Base-by-base conservation (phyloP, 2,113 vertebrate genomes). In the Notothenia rossii region DNA sequence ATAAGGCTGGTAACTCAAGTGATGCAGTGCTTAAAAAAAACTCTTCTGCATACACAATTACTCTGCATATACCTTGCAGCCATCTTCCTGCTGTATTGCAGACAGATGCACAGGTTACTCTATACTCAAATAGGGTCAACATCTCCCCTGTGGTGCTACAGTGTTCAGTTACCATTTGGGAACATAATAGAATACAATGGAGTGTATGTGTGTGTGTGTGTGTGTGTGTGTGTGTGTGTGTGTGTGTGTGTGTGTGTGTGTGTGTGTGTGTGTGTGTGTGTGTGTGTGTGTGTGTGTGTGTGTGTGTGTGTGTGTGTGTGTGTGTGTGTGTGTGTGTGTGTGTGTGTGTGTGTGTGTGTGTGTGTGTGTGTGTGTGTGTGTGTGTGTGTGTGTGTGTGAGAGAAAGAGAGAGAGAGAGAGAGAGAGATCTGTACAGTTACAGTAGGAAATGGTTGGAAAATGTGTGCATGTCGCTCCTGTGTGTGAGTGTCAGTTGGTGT, bases 51-150 rank as follows among this genome's bases (percentile, higher is more conserved):
- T 83, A 82, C 50, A 72, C 84, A 79, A 69, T 78, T 79, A 54
- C 64, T 85, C 74, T 71, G 54, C 64, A 77, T 77, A 59, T 68
- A 91, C 83, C 84, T 90, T 62, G 79, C 84, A 86, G 86, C 82
- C 70, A 82, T 68, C 73, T 43, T 91, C 88, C 81, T 81, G 89
- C 85, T 54, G 63, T 85, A 84, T 72, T 83, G 85, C 74, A 82
- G 88, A 89, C 89, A 90, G 88, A 91, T 91, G 84, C 83, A 86
- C 77, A 75, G 86, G 84, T 88, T 85, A 85, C 74, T 83, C 77
- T 74, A 63, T 80, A 22, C 22, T 86, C 83, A 91, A 92, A 91
- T 79, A 90, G 90, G 91, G 92, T 94, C 92, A 93, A 91, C 81
- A 84, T 89, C 83, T 89, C 84, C 91, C 92, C 84, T 79, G 89